Evolutionary conservation across 2,113 vertebrate genomes (phyloP), one percentile per base, ranked within the genome.

Genomic region (Ancistrus triradiatus): DNA sequence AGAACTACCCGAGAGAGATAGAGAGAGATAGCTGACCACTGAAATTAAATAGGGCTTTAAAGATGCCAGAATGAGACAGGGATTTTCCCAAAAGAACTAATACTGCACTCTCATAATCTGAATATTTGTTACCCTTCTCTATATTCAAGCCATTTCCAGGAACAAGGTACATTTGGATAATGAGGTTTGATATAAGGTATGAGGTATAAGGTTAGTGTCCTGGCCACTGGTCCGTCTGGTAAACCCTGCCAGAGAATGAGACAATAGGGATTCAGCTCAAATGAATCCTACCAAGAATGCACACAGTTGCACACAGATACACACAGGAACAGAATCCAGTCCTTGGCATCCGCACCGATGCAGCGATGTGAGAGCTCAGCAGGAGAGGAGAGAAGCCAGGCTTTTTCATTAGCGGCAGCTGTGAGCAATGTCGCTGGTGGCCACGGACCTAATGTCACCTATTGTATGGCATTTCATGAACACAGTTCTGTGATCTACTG

Each of bases 271-370:
- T 4, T 6, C 51, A 2, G 37, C 64, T 59, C 64, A 68, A 73
- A 67, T 63, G 55, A 28, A 59, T 47, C 59, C 52, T 52, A 46
- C 49, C 74, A 70, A 59, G 75, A 48, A 66, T 74, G 74, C 69
- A 59, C 72, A 72, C 72, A 67, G 68, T 60, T 44, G 42, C 17
- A 47, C 21, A 52, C 10, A 59, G 65, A 68, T 58, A 59, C 72
- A 74, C 61, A 68, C 67, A 53, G 57, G 63, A 78, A 75, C 82
- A 47, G 73, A 77, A 73, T 75, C 57, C 71, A 70, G 72, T 63
- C 52, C 22, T 71, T 80, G 77, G 74, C 68, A 71, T 62, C 66
- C 70, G 69, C 72, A 71, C 74, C 66, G 68, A 64, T 61, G 46
- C 53, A 59, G 65, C 77, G 57, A 62, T 43, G 63, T 17, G 19